Evolutionary conservation across 2,113 vertebrate genomes (phyloP).

Genomic region (Corvus cornix): DNA sequence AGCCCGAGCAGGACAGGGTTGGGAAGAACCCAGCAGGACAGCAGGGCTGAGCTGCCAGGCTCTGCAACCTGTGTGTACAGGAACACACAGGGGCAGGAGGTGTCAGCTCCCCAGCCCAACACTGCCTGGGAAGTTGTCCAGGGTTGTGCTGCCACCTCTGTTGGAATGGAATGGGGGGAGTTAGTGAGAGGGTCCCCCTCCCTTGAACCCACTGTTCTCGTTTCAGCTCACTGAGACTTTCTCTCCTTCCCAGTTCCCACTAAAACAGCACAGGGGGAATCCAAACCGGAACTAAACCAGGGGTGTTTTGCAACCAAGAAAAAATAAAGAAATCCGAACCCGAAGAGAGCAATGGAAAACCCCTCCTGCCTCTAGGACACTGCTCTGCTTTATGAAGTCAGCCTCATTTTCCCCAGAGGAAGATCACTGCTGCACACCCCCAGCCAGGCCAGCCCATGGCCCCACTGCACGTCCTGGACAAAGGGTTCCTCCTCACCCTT

Average conservation of each 20-base stretch:
- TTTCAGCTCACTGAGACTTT: not conserved
- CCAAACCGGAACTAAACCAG: not conserved
- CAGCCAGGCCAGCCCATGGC: not conserved
- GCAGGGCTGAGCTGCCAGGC: not conserved
- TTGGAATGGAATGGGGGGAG: not conserved
- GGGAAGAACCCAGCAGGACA: not conserved
- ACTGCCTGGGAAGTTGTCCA: not conserved
- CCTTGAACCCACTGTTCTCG: accelerated
- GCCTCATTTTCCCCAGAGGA: not conserved
- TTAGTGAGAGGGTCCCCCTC: not conserved
- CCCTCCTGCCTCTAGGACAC: not conserved
- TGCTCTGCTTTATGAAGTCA: not conserved
- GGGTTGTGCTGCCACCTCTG: not conserved
- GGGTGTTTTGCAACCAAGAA: not conserved
- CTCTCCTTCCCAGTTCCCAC: not conserved
- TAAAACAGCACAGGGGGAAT: not conserved
- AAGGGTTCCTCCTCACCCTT: not conserved
- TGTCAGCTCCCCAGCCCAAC: not conserved
- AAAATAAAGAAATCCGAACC: not conserved
- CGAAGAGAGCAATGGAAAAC: not conserved
- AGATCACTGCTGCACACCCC: accelerated
- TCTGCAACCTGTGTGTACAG: not conserved
- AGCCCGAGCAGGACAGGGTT: accelerated
- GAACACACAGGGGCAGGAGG: not conserved
- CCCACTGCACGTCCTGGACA: accelerated